Evolutionary conservation across 2,113 vertebrate species (phyloP), one percentile per base, ranked within the genome.

Genomic region (Lepisosteus oculatus): DNA sequence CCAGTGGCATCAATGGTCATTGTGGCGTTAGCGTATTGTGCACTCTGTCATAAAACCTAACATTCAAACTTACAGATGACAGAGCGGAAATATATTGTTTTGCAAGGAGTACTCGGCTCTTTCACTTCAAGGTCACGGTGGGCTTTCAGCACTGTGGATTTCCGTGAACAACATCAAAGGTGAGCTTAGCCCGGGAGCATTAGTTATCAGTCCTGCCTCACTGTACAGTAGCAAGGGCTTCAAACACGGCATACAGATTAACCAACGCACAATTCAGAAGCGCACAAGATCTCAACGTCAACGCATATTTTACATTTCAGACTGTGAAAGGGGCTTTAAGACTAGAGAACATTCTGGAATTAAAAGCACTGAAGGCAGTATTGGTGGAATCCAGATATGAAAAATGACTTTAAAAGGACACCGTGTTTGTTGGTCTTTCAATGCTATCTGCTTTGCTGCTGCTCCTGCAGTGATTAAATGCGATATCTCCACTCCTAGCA

Each of bases 141-240:
- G 77, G 62, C 76, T 83, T 70, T 70, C 78, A 83, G 77, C 80
- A 82, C 78, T 73, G 76, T 70, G 79, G 81, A 79, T 85, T 85
- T 85, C 69, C 63, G 78, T 70, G 78, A 68, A 69, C 65, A 82
- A 86, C 84, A 87, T 86, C 85, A 88, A 89, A 86, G 82, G 75
- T 79, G 72, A 80, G 79, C 76, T 84, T 83, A 87, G 76, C 79
- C 81, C 0, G 6, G 42, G 70, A 17, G 78, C 77, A 80, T 84
- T 81, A 81, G 76, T 76, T 79, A 79, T 78, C 79, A 74, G 69
- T 57, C 71, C 67, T 68, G 69, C 57, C 76, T 43, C 67, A 68
- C 68, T 71, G 63, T 61, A 9, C 47, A 4, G 12, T 13, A 15
- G 54, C 47, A 43, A 41, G 83, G 64, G 57, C 78, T 86, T 83